Evolutionary conservation across 2,113 vertebrate species (phyloP).

Genomic region (Macroglossus sobrinus): DNA sequence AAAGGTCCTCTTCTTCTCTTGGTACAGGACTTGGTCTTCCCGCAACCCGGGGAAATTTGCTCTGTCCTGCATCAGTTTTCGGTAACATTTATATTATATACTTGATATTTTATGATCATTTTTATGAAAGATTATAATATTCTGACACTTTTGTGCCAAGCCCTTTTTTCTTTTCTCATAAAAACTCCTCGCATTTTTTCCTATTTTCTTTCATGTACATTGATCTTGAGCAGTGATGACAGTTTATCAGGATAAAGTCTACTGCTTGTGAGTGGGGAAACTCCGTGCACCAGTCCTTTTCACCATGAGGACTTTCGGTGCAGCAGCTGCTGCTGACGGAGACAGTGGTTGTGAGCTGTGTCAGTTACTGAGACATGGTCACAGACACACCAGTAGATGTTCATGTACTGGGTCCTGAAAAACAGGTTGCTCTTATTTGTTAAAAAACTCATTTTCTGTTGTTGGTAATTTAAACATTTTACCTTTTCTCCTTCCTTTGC

Average conservation of each 20-base stretch:
- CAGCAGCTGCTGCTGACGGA: neutral
- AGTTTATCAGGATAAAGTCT: neutral
- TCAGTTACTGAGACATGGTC: neutral
- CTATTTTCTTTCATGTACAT: neutral
- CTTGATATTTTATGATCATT: neutral
- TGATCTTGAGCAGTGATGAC: neutral
- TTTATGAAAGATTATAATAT: neutral
- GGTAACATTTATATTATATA: neutral
- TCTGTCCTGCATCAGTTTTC: neutral
- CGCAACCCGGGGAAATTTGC: too few relatives aligned
- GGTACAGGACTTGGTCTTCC: too few relatives aligned
- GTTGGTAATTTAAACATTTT: neutral
- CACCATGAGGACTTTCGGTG: neutral
- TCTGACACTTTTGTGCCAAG: neutral
- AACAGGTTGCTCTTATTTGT: neutral
- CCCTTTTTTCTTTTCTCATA: neutral
- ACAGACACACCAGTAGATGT: neutral
- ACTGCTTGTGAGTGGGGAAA: neutral
- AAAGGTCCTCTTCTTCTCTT: too few relatives aligned
- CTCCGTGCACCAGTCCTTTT: neutral
- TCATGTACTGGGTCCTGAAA: neutral
- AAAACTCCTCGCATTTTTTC: neutral
- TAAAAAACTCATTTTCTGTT: neutral
- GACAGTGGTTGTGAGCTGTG: neutral
- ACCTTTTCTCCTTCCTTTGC: neutral